Evolutionary conservation across 2,888 invertebrate genomes (phyloP).

Genomic region (Folsomia candida): DNA sequence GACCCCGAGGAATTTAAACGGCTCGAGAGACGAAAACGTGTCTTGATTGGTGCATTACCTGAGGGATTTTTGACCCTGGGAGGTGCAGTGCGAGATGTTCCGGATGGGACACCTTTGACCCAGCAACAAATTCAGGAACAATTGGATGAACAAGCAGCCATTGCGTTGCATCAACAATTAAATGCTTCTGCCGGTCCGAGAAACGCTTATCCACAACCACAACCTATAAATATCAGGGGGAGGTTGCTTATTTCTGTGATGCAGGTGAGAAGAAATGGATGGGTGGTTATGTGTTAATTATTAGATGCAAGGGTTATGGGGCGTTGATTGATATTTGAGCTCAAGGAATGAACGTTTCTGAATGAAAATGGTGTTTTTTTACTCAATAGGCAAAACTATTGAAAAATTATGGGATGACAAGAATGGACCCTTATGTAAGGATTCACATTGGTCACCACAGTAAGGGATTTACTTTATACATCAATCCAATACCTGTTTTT

Average conservation of each 20-base stretch:
- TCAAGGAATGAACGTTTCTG: background rate
- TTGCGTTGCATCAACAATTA: constrained; percentile 53
- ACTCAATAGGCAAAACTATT: constrained; percentile 71
- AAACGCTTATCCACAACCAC: constrained; percentile 44
- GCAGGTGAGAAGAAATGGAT: constrained; percentile 59
- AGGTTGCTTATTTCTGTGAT: constrained; percentile 80
- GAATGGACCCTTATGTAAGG: constrained; percentile 95
- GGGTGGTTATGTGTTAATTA: background rate
- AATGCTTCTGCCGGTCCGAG: constrained; percentile 40
- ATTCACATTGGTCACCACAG: constrained; percentile 87
- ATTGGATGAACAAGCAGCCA: constrained; percentile 74
- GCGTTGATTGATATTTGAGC: background rate
- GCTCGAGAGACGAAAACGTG: constrained; percentile 53
- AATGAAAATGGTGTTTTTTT: background rate
- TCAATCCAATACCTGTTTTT: background rate
- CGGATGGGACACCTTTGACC: constrained; percentile 43
- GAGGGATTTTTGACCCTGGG: constrained; percentile 68
- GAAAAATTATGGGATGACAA: constrained; percentile 90
- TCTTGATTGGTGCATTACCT: constrained; percentile 76
- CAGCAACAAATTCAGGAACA: constrained; percentile 67
- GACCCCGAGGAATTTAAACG: constrained; percentile 44
- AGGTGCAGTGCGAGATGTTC: constrained; percentile 50
- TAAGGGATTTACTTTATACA: too few relatives aligned
- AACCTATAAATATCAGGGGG: constrained; percentile 62
- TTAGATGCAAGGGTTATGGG: background rate